Evolutionary conservation across 2,113 vertebrate species (phyloP).

Genomic region (Pedetes capensis): DNA sequence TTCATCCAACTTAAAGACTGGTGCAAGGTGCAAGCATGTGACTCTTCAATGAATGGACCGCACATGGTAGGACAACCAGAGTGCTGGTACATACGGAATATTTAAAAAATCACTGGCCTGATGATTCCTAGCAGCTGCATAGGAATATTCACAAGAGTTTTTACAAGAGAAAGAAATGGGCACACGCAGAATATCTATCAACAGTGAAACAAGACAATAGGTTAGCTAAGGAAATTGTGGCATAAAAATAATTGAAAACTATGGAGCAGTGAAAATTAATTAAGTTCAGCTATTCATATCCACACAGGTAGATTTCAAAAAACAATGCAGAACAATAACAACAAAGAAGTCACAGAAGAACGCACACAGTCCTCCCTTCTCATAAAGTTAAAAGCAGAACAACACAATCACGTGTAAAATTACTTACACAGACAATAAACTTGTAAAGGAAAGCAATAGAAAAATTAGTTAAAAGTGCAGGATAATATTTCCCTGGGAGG

Average conservation of each 20-base stretch:
- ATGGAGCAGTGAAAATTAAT: background rate
- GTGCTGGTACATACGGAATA: background rate
- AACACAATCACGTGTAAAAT: background rate
- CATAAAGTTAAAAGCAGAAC: background rate
- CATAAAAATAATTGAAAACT: background rate
- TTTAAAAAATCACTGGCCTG: background rate
- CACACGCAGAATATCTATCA: background rate
- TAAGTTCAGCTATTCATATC: background rate
- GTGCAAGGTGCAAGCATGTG: fast-evolving
- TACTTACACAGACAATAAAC: background rate
- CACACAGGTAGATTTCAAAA: background rate
- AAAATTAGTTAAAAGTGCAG: background rate
- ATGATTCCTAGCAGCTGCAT: too few relatives aligned
- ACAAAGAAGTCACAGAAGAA: background rate
- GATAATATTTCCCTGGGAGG: background rate
- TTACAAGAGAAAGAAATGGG: background rate
- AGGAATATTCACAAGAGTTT: background rate
- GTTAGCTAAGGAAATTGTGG: background rate
- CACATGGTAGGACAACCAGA: background rate
- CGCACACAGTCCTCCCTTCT: background rate
- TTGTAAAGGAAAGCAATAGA: too few relatives aligned
- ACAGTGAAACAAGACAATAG: background rate
- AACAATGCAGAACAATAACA: background rate
- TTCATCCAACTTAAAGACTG: background rate
- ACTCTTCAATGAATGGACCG: background rate